Conservation (phyloP, 2,888 invertebrate species). For the Apotomis betuletana region DNA sequence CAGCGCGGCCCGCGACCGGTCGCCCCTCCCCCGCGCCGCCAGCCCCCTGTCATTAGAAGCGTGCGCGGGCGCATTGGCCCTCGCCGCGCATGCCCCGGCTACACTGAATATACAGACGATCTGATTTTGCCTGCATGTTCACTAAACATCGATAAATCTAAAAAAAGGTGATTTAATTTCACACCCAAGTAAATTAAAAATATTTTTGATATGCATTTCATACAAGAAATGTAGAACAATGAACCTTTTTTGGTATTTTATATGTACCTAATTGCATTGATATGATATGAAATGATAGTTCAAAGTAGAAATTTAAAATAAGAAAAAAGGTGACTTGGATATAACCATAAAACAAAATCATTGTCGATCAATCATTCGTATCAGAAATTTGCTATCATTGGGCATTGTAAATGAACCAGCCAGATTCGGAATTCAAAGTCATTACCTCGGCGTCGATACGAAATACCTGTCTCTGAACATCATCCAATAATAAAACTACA, state of each 20-base stretch:
- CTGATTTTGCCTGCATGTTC: conserved; percentile 24
- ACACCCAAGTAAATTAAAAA: not conserved
- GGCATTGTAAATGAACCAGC: conserved; percentile 42
- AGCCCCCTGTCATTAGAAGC: conserved; percentile 76
- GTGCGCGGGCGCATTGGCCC: conserved; percentile 80
- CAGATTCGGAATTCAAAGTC: conserved; percentile 43
- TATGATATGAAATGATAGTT: no score
- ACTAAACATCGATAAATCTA: conserved; percentile 20
- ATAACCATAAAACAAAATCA: not conserved
- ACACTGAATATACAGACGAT: conserved; percentile 52
- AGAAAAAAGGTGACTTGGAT: no score
- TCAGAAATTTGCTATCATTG: conserved; percentile 31
- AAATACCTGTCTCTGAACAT: conserved; percentile 63
- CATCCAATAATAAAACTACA: conserved; percentile 53
- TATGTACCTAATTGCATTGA: not conserved
- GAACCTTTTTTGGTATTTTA: no score
- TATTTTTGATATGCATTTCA: no score
- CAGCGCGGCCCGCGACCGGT: conserved; percentile 66
- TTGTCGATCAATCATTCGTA: conserved; percentile 22
- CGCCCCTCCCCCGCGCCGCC: conserved; percentile 57
- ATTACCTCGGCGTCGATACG: conserved; percentile 53
- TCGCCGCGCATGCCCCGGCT: conserved; percentile 62
- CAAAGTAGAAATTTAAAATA: no score
- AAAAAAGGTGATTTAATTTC: not conserved
- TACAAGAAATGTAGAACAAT: no score